Base-by-base conservation (phyloP, 1,140 invertebrate genomes). In the Bombus waltoni region DNA sequence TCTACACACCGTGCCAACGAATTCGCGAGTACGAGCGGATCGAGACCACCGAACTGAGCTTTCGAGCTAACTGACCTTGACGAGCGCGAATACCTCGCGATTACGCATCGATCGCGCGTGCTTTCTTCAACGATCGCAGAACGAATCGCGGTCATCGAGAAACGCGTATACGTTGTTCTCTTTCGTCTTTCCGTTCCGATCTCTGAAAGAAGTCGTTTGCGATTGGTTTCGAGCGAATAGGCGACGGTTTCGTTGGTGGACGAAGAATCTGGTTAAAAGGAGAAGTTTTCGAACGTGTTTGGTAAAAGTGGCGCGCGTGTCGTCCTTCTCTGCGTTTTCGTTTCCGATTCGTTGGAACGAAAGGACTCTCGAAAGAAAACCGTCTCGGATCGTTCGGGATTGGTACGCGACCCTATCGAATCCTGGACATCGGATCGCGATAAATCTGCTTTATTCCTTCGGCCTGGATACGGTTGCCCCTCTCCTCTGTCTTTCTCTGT, bases 1-100 rank as follows among this genome's bases (percentile, higher is more conserved):
- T 84, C 88, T 89, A 89, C 87, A 89, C 87, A 88, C 84, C 47
- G 42, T 81, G 81, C 84, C 71, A 68, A n/a, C 80, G 42, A 76
- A 89, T 89, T 89, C 89, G 89, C 76, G 75, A 80, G 83, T 71
- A 77, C 84, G 79, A 81, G 80, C 38, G 32, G 87, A 85, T 74
- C 77, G 78, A 86, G 70, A 79, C 57, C 25, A 71, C 42, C 42
- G 75, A 25, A 28, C 66, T 73, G n/a, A 81, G 82, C 71, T 77
- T 59, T 81, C 73, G 10, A 74, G 73, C 66, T 89, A 81, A 89
- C 82, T 18, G 84, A 76, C 82, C 84, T 88, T 88, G 88, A 85
- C 83, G 62, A 5, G 6, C 59, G 77, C 78, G 77, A 89, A 78
- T 85, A 72, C 65, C 83, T 85, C 76, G 80, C 88, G 88, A 85